Conservation (phyloP, 2,797 vertebrate species). For the Vipera ursinii region DNA sequence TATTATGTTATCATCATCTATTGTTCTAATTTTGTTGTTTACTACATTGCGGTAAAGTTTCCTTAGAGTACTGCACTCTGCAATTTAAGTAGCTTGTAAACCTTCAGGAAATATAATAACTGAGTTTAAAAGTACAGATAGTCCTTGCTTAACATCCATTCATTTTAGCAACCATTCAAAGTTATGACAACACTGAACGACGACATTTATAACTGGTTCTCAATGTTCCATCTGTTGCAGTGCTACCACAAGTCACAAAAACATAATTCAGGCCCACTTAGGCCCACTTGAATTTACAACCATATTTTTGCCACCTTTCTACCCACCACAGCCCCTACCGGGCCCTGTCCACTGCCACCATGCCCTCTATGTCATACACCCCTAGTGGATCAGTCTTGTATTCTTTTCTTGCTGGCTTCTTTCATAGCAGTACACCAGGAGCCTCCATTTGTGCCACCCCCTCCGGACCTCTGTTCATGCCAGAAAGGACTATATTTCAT, state of each 20-base stretch:
- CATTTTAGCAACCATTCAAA: background rate
- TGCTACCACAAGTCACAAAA: background rate
- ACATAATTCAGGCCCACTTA: background rate
- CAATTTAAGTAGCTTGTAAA: background rate
- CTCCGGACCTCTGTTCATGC: background rate
- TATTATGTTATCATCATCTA: background rate
- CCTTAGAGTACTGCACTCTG: background rate
- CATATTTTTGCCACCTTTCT: background rate
- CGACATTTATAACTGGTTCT: background rate
- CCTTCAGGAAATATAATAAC: background rate
- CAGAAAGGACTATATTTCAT: background rate
- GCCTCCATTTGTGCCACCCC: background rate
- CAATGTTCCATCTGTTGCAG: background rate
- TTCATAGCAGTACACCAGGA: background rate
- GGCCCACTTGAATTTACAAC: background rate
- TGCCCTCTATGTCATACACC: background rate
- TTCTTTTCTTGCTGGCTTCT: background rate
- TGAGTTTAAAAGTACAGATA: background rate
- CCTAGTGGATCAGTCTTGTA: background rate
- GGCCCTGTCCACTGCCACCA: background rate
- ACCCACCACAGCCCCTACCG: background rate
- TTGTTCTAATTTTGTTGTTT: background rate
- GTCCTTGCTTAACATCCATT: background rate
- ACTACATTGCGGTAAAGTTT: background rate
- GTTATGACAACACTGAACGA: background rate